Conservation (phyloP, 2,113 vertebrate species). For the Dinomys branickii region DNA sequence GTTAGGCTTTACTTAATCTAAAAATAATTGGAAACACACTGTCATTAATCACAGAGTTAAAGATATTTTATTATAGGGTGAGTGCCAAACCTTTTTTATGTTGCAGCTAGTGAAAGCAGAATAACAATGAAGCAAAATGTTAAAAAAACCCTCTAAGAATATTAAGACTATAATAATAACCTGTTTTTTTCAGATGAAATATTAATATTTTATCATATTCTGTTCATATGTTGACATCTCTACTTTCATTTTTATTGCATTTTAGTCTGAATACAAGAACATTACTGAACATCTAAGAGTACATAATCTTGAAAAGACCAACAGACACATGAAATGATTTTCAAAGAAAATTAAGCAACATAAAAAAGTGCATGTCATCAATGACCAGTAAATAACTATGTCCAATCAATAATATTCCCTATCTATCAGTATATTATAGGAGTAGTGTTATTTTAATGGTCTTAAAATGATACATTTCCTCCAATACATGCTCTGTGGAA, state of each 20-base stretch:
- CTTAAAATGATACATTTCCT: not conserved
- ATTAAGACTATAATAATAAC: not conserved
- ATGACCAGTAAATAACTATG: not conserved
- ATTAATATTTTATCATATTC: not conserved
- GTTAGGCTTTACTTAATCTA: not conserved
- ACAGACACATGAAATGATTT: not conserved
- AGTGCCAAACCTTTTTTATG: slow-evolving; percentile 1
- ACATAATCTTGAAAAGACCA: not conserved
- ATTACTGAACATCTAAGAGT: not conserved
- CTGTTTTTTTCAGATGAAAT: slow-evolving; percentile 19
- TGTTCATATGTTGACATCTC: not conserved
- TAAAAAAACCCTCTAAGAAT: not conserved
- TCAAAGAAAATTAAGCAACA: not conserved
- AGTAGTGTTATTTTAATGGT: not conserved
- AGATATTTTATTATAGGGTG: not conserved
- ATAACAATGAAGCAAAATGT: slow-evolving; percentile 1
- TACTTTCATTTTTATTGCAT: not conserved
- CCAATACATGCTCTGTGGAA: not conserved
- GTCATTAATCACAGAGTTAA: slow-evolving; percentile 1
- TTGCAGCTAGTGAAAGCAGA: not conserved
- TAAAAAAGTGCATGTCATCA: not conserved
- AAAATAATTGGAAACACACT: slow-evolving; percentile 22
- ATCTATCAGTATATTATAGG: not conserved
- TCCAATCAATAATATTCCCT: not conserved
- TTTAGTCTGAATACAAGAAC: not conserved